These are phyloP conservation scores for Thelaira solivaga DNA, from an alignment of 2,888 invertebrate genomes.

Conservation along the genomic window DNA sequence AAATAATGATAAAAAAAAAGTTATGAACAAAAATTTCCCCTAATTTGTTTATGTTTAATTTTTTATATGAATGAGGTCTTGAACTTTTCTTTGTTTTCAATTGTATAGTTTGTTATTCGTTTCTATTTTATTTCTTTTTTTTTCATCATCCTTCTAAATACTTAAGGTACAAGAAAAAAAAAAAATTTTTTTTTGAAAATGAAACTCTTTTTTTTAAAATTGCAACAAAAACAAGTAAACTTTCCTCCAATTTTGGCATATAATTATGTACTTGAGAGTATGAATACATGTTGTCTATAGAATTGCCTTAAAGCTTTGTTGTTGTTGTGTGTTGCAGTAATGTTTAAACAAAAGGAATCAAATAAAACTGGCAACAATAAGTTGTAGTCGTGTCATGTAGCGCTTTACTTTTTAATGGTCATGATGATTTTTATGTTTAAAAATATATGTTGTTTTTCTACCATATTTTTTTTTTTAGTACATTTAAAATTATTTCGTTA, in stretches of 20 bases:
- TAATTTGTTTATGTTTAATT: slow-evolving; percentile 62
- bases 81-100: slow-evolving; percentile 59
- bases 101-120: neutral
- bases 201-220: slow-evolving; percentile 32
- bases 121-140: neutral
- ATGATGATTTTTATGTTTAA: slow-evolving; percentile 48
- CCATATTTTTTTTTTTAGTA: neutral
- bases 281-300: slow-evolving; percentile 1
- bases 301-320: neutral
- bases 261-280: slow-evolving; percentile 48
- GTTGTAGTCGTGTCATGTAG: slow-evolving; percentile 62
- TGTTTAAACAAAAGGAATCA: slow-evolving; percentile 24
- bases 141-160: slow-evolving; percentile 3
- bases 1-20: neutral
- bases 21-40: slow-evolving; percentile 32
- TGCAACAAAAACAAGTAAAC: neutral
- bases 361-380: slow-evolving; percentile 40
- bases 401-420: slow-evolving; percentile 62
- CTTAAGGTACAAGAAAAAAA: no score
- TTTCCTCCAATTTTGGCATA: slow-evolving; percentile 50
- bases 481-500: slow-evolving; percentile 32
- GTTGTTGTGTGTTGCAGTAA: neutral
- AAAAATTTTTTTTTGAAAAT: slow-evolving; percentile 41
- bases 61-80: slow-evolving; percentile 51
- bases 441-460: neutral